phyloP scores from a whole-genome alignment of 2,888 invertebrate genomes.

The Agrochola circellaris region DNA sequence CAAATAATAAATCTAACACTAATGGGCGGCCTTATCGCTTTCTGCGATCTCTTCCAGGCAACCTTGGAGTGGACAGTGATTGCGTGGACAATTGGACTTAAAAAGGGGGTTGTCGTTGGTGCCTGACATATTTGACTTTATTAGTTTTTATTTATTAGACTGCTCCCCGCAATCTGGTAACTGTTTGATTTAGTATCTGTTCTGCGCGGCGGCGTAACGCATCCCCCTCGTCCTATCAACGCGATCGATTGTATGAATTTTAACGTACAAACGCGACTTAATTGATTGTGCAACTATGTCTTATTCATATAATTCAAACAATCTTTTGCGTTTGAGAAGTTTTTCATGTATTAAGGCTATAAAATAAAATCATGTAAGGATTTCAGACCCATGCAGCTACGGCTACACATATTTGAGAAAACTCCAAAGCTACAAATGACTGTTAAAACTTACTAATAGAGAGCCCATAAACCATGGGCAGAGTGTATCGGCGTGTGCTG shows the following conservation, averaged over 20 bases:
- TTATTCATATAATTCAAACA: neutral
- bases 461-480: slow-evolving; percentile 44
- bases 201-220: neutral
- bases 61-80: no score
- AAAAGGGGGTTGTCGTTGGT: no score
- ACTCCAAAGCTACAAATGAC: neutral
- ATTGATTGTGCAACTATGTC: neutral
- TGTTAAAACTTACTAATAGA: slow-evolving; percentile 31
- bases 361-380: neutral
- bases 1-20: no score
- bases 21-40: no score
- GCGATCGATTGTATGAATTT: neutral
- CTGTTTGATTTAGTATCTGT: neutral
- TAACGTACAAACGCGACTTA: no score
- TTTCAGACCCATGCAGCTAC: neutral
- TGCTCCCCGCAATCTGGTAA: slow-evolving; percentile 8
- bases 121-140: no score
- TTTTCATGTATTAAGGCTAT: neutral
- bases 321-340: neutral
- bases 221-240: neutral
- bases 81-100: no score
- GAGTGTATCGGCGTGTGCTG: slow-evolving; percentile 45
- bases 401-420: neutral
- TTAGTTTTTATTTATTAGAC: slow-evolving; percentile 33
- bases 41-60: no score